Evolutionary conservation across 92 coral and sea anemone species (phyloP).

Genomic region (Isaurus tuberculatus): DNA sequence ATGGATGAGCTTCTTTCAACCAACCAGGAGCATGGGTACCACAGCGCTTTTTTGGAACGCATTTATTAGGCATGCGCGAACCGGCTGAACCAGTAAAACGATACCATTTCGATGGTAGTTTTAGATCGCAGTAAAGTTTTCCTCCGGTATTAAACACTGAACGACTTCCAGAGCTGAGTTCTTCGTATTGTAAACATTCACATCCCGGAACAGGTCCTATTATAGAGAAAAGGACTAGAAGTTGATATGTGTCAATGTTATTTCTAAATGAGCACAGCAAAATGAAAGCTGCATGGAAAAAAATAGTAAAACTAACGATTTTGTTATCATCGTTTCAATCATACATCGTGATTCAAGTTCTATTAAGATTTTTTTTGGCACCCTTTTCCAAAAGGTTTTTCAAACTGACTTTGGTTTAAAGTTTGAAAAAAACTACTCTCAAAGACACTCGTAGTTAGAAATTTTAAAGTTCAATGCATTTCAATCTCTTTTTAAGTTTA

Average conservation of each 20-base stretch:
- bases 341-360: no score
- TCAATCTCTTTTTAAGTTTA: no score
- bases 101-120: constrained; percentile 35
- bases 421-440: no score
- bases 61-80: constrained; percentile 31
- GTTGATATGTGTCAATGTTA: background rate
- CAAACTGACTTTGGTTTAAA: no score
- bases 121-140: background rate
- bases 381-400: no score
- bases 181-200: constrained; percentile 34
- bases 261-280: no score
- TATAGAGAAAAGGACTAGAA: background rate
- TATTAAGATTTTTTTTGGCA: no score
- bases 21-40: constrained; percentile 44
- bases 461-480: no score
- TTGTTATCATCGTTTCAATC: no score
- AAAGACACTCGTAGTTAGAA: no score
- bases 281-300: no score
- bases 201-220: constrained; percentile 27
- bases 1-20: constrained; percentile 29
- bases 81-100: constrained; percentile 45
- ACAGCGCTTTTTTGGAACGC: constrained; percentile 27
- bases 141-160: background rate
- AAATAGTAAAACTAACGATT: no score
- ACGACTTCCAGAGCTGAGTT: constrained; percentile 17